Evolutionary conservation across 2,888 invertebrate genomes (phyloP).

Genomic region (Leptinotarsa rubiginosa): DNA sequence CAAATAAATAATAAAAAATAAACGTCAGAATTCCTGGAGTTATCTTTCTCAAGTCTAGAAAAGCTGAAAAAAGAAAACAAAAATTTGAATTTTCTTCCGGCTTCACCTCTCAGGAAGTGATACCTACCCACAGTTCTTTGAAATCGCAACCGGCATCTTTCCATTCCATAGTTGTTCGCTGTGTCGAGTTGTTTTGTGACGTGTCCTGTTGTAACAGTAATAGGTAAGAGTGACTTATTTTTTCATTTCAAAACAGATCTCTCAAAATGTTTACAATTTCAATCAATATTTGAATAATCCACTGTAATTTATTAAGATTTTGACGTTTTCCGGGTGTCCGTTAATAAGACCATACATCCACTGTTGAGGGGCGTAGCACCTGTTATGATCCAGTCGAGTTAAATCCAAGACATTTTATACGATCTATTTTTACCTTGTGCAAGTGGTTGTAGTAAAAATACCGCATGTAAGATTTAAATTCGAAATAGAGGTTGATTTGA

Average conservation of each 20-base stretch:
- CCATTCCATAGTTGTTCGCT: slow-evolving; percentile 63
- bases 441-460: slow-evolving; percentile 54
- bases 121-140: slow-evolving; percentile 56
- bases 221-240: slow-evolving; percentile 56
- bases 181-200: slow-evolving; percentile 60
- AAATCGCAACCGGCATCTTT: slow-evolving; percentile 62
- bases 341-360: not conserved
- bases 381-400: slow-evolving; percentile 41
- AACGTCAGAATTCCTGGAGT: slow-evolving; percentile 41
- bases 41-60: slow-evolving; percentile 37
- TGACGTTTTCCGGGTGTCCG: slow-evolving; percentile 12
- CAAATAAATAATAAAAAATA: slow-evolving; percentile 39
- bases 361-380: slow-evolving; percentile 49
- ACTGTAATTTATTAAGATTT: not conserved
- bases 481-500: not conserved
- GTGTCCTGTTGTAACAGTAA: slow-evolving; percentile 59
- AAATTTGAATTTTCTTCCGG: slow-evolving; percentile 57
- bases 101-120: slow-evolving; percentile 53
- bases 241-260: not conserved
- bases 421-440: slow-evolving; percentile 51
- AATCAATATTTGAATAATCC: not conserved
- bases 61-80: slow-evolving; percentile 32
- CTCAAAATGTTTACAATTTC: not conserved
- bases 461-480: not conserved
- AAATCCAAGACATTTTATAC: slow-evolving; percentile 25